phyloP scores from a whole-genome alignment of 53 echinoderm and acorn worm genomes.

The Echinarachnius parma region DNA sequence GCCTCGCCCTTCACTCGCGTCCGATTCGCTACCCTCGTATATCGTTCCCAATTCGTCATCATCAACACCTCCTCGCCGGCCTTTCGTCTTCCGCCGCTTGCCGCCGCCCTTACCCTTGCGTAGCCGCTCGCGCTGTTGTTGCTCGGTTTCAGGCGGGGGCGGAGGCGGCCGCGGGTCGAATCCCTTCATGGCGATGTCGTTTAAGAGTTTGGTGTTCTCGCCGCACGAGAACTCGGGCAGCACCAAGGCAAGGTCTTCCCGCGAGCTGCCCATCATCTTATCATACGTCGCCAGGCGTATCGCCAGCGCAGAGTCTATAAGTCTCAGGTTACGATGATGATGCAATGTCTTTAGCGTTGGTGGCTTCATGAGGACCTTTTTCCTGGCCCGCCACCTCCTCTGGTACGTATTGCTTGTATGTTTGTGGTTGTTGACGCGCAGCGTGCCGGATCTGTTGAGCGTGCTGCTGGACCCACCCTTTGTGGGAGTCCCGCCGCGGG shows the following conservation, averaged over 20 bases:
- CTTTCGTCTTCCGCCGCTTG: constrained; percentile 40
- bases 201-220: constrained; percentile 44
- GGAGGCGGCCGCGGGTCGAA: constrained; percentile 55
- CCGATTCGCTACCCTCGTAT: constrained; percentile 61
- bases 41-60: constrained; percentile 39
- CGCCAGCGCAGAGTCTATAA: constrained; percentile 74
- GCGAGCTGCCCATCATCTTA: constrained; percentile 87
- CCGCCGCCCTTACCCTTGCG: constrained; percentile 13
- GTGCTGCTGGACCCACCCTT: constrained; percentile 1
- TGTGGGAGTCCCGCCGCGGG: constrained; percentile 8
- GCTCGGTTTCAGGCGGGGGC: neutral
- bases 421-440: constrained; percentile 26
- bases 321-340: constrained; percentile 64
- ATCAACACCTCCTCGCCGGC: neutral
- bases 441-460: constrained; percentile 2
- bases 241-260: constrained; percentile 76
- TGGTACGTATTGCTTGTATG: constrained; percentile 39
- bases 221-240: constrained; percentile 72
- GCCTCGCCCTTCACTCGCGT: constrained; percentile 56
- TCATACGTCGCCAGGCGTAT: constrained; percentile 87
- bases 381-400: constrained; percentile 40
- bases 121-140: neutral
- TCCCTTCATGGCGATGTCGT: constrained; percentile 58
- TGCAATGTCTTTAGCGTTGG: constrained; percentile 78
- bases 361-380: constrained; percentile 71